Evolutionary conservation across 2,888 invertebrate species (phyloP).

Genomic region (Chouioia cunea): DNA sequence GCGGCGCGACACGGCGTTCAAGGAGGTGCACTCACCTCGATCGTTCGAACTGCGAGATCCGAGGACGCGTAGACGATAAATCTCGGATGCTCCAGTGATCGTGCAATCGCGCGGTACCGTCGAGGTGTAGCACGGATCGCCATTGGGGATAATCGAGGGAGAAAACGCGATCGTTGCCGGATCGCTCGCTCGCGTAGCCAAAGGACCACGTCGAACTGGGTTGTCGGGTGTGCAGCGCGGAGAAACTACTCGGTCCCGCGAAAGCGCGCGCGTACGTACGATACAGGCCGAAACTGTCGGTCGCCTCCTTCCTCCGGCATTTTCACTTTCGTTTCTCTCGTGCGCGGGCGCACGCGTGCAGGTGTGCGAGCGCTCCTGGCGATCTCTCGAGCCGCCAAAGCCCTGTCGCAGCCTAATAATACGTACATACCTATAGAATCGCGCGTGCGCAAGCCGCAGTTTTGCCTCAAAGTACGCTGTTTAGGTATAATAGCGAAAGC

Average conservation of each 20-base stretch:
- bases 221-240: too few relatives aligned
- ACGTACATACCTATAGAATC: conserved; percentile 6
- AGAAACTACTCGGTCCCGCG: too few relatives aligned
- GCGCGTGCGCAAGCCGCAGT: background rate
- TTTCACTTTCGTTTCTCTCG: conserved; percentile 10
- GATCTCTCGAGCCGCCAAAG: background rate
- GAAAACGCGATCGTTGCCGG: background rate
- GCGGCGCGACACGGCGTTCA: conserved; percentile 30
- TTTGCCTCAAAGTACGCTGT: too few relatives aligned
- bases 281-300: conserved; percentile 8
- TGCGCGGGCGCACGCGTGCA: conserved; percentile 8
- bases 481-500: too few relatives aligned
- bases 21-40: conserved; percentile 39
- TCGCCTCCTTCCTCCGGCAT: conserved; percentile 18
- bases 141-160: background rate
- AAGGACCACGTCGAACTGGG: too few relatives aligned
- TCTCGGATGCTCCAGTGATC: background rate
- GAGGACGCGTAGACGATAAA: conserved; percentile 13
- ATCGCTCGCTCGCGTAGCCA: background rate
- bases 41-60: background rate
- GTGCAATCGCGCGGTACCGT: background rate
- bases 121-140: background rate
- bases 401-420: background rate
- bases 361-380: too few relatives aligned
- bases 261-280: background rate